These are phyloP conservation scores for Antitype chi DNA, from an alignment of 2,888 invertebrate genomes.

Conservation along the genomic window DNA sequence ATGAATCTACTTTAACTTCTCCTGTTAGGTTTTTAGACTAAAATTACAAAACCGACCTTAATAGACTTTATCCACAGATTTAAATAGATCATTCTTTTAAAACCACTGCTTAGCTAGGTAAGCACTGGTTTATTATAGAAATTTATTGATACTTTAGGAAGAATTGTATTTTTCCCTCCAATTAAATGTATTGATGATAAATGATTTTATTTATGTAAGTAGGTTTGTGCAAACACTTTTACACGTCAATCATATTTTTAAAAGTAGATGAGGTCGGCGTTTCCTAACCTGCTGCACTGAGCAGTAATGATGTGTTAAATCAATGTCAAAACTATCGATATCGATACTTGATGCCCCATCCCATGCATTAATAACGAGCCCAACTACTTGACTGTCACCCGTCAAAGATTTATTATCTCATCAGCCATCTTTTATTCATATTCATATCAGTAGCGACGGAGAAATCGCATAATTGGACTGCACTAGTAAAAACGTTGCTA, in stretches of 20 bases:
- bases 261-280: too few relatives aligned
- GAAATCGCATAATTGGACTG: conserved; percentile 75
- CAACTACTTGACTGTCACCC: conserved; percentile 70
- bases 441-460: conserved; percentile 71
- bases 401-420: conserved; percentile 78
- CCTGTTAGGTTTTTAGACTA: neutral
- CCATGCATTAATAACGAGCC: conserved; percentile 54
- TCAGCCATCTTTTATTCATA: conserved; percentile 83
- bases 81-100: neutral
- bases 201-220: too few relatives aligned
- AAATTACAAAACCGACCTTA: neutral
- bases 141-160: neutral
- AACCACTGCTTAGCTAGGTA: neutral
- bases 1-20: neutral
- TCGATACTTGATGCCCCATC: conserved; percentile 50
- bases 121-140: neutral
- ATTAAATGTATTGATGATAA: neutral
- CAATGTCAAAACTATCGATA: conserved; percentile 22
- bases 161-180: neutral
- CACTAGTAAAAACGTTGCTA: conserved; percentile 71
- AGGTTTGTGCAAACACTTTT: too few relatives aligned
- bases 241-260: too few relatives aligned
- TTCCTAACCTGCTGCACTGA: neutral
- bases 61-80: neutral
- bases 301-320: neutral